phyloP scores from a whole-genome alignment of 1,140 invertebrate genomes.

The Anastatus disparis region DNA sequence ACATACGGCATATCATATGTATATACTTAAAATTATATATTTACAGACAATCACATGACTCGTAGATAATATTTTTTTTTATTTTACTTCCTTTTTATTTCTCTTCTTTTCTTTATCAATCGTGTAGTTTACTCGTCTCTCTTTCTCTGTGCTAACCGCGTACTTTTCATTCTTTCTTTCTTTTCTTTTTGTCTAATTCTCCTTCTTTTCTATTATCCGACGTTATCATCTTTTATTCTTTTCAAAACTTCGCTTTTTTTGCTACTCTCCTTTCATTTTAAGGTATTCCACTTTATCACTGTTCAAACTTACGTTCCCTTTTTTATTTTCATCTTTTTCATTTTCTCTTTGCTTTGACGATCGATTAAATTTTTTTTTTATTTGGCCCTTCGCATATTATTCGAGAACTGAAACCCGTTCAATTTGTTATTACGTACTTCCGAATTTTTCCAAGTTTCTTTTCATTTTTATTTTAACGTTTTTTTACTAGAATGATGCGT shows the following conservation, averaged over 20 bases:
- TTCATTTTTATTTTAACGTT: neutral
- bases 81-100: conserved; percentile 27
- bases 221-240: no score
- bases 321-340: no score
- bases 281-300: neutral
- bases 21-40: conserved; percentile 62
- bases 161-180: conserved; percentile 31
- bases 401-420: conserved; percentile 66
- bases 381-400: conserved; percentile 46
- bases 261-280: neutral
- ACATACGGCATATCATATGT: conserved; percentile 65
- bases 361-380: conserved; percentile 10
- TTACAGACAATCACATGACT: conserved; percentile 69
- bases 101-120: conserved; percentile 49
- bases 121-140: conserved; percentile 56
- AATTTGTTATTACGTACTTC: conserved; percentile 59
- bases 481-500: neutral
- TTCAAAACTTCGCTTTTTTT: neutral
- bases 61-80: conserved; percentile 58
- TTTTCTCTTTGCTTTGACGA: neutral
- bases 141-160: conserved; percentile 53
- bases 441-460: neutral
- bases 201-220: conserved; percentile 15
- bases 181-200: conserved; percentile 40
- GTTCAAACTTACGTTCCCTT: neutral